Conservation (phyloP, 2,888 invertebrate genomes). For the Chymomyza fuscimana region DNA sequence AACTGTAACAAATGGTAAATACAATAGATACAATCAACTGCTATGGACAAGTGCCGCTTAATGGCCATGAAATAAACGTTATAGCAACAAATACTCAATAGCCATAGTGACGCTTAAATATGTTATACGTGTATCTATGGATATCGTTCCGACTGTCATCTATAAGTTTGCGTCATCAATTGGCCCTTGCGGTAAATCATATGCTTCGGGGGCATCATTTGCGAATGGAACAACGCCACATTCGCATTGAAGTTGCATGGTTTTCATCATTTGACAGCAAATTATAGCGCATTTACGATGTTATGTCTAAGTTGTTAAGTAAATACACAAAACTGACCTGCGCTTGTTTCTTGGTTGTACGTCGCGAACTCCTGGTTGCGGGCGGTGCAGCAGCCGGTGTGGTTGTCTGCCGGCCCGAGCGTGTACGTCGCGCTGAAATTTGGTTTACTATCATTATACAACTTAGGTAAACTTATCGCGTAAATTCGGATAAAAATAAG, state of each 20-base stretch:
- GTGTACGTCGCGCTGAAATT: conserved; percentile 81
- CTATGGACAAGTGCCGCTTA: background rate
- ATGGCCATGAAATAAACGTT: background rate
- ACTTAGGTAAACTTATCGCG: conserved; percentile 6
- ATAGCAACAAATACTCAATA: background rate
- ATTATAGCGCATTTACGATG: background rate
- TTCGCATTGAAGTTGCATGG: conserved; percentile 70
- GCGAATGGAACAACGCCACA: conserved; percentile 81
- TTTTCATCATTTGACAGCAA: conserved; percentile 72
- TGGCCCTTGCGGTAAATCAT: conserved; percentile 80
- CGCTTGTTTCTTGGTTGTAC: conserved; percentile 72
- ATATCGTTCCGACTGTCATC: background rate
- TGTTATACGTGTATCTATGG: background rate
- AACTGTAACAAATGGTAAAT: conserved; percentile 50
- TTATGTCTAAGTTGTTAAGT: background rate
- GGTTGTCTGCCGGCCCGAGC: conserved; percentile 81
- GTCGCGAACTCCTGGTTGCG: conserved; percentile 67
- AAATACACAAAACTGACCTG: conserved; percentile 74
- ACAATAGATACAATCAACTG: background rate
- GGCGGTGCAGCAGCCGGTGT: conserved; percentile 75
- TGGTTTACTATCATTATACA: background rate
- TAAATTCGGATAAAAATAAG: conserved; percentile 2
- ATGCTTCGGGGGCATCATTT: conserved; percentile 74
- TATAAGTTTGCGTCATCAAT: conserved; percentile 67
- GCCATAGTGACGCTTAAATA: background rate